Percentiles rank a stretch among this genome's conserved stretches.
These are phyloP conservation scores for Mechanitis mazaeus DNA, from an alignment of 2,888 invertebrate genomes.

Conservation along the genomic window DNA sequence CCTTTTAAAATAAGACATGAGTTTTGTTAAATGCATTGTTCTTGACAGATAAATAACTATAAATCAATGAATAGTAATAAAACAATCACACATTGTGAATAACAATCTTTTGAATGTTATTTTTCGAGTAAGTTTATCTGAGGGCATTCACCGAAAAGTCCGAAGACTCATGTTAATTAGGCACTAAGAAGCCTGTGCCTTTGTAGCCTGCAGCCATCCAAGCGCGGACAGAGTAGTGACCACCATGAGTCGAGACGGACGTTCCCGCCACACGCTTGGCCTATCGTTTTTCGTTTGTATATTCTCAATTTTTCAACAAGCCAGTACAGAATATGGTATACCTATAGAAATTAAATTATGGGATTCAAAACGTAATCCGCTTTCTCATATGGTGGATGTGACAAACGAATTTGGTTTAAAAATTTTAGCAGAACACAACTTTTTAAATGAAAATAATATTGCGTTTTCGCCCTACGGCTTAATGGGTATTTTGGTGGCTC, in stretches of 20 bases:
- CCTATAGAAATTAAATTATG: conserved; percentile 68
- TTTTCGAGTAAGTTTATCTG: conserved; percentile 34
- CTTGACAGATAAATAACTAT: no score
- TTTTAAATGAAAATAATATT: conserved; percentile 85
- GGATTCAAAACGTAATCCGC: conserved; percentile 74
- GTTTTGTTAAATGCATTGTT: no score
- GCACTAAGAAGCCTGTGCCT: conserved; percentile 48
- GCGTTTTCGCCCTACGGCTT: conserved; percentile 91
- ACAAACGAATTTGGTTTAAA: conserved; percentile 84
- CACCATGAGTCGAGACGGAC: conserved; percentile 59
- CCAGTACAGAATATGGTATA: conserved; percentile 49
- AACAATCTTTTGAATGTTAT: conserved; percentile 16
- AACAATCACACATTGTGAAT: conserved; percentile 11
- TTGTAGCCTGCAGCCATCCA: conserved; percentile 42
- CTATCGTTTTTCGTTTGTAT: conserved; percentile 36
- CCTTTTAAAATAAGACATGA: no score
- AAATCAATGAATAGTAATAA: conserved; percentile 1
- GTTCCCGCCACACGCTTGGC: conserved; percentile 39
- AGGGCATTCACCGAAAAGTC: conserved; percentile 70
- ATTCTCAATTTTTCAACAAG: conserved; percentile 34
- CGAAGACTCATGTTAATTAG: conserved; percentile 61
- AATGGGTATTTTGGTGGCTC: conserved; percentile 85
- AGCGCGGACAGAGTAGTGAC: conserved; percentile 56
- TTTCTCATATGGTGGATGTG: conserved; percentile 86
- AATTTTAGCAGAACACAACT: conserved; percentile 82